A percentile compares a stretch with the other conserved stretches of the same genome.
Evolutionary conservation across 2,888 invertebrate species (phyloP).

Genomic region (Cosmorhoe ocellata): DNA sequence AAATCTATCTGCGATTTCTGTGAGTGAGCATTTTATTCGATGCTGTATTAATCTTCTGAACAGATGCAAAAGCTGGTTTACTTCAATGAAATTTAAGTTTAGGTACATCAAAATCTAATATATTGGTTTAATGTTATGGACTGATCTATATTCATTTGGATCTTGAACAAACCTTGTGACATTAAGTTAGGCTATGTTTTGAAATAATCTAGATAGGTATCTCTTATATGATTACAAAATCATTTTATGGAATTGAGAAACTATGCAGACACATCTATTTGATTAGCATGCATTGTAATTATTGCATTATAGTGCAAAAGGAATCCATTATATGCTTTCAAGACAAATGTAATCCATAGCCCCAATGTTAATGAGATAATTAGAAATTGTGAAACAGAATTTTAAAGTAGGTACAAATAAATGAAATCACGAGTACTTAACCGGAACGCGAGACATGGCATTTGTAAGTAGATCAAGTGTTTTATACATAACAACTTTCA

Average conservation of each 20-base stretch:
- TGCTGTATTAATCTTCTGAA: too few relatives aligned
- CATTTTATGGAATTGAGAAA: constrained; percentile 41
- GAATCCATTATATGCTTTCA: constrained; percentile 48
- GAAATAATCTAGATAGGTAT: constrained; percentile 39
- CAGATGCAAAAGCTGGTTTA: too few relatives aligned
- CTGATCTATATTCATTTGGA: constrained; percentile 21
- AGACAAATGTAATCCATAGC: constrained; percentile 55
- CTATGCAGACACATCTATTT: constrained; percentile 40
- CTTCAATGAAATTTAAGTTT: too few relatives aligned
- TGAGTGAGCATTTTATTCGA: too few relatives aligned
- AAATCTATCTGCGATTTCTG: too few relatives aligned
- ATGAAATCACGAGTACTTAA: constrained; percentile 83
- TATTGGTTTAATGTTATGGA: constrained; percentile 30
- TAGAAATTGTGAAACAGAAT: constrained; percentile 81
- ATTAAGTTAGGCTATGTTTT: constrained; percentile 26
- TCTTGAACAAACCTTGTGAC: neutral
- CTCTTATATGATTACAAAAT: constrained; percentile 41
- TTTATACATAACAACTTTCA: constrained; percentile 83
- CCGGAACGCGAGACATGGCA: constrained; percentile 82
- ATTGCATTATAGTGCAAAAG: constrained; percentile 43
- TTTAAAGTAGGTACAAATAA: constrained; percentile 80
- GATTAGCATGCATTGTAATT: constrained; percentile 50
- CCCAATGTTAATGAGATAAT: constrained; percentile 74
- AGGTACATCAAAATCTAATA: too few relatives aligned
- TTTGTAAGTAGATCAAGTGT: constrained; percentile 83